Evolutionary conservation across 2,113 vertebrate species (phyloP).

Genomic region (Alligator sinensis): DNA sequence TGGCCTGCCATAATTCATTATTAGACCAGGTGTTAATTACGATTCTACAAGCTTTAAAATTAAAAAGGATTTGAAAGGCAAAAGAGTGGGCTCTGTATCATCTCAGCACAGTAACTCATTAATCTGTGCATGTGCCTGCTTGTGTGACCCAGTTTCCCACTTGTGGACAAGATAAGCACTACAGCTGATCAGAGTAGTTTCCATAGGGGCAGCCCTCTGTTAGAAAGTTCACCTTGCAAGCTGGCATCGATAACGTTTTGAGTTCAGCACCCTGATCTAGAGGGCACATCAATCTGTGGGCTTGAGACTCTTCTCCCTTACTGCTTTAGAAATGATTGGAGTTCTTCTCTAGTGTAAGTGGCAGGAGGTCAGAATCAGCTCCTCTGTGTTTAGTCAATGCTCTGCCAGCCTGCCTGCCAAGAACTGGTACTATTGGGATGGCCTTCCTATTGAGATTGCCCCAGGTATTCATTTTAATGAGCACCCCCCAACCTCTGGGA

Average conservation of each 20-base stretch:
- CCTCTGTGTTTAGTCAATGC: neutral
- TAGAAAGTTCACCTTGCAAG: neutral
- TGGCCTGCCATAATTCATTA: too few relatives aligned
- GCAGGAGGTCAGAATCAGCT: neutral
- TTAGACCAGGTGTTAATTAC: too few relatives aligned
- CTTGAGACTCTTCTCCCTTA: neutral
- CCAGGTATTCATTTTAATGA: neutral
- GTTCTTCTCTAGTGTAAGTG: neutral
- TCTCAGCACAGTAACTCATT: too few relatives aligned
- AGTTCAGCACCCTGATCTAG: too few relatives aligned
- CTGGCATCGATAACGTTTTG: neutral
- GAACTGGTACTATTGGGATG: neutral
- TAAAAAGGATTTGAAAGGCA: too few relatives aligned
- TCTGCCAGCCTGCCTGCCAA: neutral
- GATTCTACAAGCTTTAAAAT: too few relatives aligned
- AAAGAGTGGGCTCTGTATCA: too few relatives aligned
- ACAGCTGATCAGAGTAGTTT: too few relatives aligned
- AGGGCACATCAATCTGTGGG: neutral
- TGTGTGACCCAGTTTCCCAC: too few relatives aligned
- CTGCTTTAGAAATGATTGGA: neutral
- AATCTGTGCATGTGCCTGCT: too few relatives aligned
- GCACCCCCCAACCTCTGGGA: neutral
- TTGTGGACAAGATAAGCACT: too few relatives aligned
- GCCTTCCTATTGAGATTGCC: neutral
- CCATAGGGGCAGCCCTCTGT: too few relatives aligned